A percentile compares a stretch with the other conserved stretches of the same genome.
phyloP scores from a whole-genome alignment of 2,797 vertebrate species.

The Eulemur rubriventer region DNA sequence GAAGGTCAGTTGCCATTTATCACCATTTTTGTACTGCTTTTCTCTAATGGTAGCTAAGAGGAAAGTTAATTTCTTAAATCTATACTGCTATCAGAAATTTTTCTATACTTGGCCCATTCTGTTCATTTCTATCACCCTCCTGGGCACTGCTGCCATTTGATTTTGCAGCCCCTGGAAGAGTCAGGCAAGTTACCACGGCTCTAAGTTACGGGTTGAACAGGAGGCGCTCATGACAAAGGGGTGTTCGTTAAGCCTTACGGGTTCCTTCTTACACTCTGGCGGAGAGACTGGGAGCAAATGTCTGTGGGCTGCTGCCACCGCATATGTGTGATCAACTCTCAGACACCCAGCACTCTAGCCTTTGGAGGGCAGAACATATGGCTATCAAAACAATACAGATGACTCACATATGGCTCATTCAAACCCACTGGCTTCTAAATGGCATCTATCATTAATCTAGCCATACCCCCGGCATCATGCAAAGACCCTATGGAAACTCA shows the following conservation, averaged over 20 bases:
- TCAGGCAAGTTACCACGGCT: background rate
- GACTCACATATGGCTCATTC: background rate
- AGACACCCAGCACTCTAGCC: background rate
- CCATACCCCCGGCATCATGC: accelerated
- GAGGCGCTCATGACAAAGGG: background rate
- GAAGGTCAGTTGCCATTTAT: background rate
- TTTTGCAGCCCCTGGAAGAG: background rate
- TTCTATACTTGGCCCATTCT: background rate
- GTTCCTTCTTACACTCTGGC: background rate
- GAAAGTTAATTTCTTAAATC: background rate
- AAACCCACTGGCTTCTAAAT: background rate
- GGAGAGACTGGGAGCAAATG: background rate
- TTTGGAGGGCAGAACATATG: background rate
- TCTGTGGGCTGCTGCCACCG: accelerated
- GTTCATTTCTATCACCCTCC: background rate
- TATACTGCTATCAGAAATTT: background rate
- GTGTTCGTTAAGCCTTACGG: background rate
- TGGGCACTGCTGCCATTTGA: background rate
- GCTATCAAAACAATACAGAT: background rate
- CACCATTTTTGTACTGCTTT: background rate
- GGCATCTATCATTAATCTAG: conserved; percentile 35
- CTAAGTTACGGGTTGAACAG: background rate
- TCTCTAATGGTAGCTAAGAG: background rate
- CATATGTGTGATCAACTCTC: background rate
- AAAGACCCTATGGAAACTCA: background rate